Evolutionary conservation across 2,888 invertebrate genomes (phyloP).

Genomic region (Bursaphelenchus okinawaensis): DNA sequence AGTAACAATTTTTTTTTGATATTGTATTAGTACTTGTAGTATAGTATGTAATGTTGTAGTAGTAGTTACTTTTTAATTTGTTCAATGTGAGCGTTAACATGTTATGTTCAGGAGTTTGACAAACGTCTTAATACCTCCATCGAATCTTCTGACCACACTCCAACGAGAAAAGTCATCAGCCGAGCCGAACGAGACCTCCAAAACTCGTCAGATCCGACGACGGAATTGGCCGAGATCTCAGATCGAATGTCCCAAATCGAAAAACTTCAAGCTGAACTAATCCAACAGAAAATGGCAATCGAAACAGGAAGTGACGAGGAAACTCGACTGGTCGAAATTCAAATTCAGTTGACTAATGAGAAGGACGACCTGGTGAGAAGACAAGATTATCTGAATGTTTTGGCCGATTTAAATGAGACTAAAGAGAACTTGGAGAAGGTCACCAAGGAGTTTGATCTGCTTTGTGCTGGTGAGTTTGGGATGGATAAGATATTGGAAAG

Average conservation of each 20-base stretch:
- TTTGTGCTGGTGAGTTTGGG: background rate
- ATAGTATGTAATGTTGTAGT: no score
- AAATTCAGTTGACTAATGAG: slow-evolving; percentile 38
- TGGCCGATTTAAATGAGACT: slow-evolving; percentile 26
- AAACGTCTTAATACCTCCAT: background rate
- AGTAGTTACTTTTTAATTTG: no score
- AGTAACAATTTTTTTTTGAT: background rate
- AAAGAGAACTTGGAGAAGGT: slow-evolving; percentile 21
- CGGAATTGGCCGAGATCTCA: slow-evolving; percentile 28
- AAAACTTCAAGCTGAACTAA: slow-evolving; percentile 18
- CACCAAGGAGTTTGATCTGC: slow-evolving; percentile 18
- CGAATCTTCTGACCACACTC: slow-evolving; percentile 22
- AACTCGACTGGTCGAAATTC: slow-evolving; percentile 30
- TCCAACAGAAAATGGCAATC: slow-evolving; percentile 19
- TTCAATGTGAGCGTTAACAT: no score
- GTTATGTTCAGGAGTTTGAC: slow-evolving; percentile 6
- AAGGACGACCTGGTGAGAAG: slow-evolving; percentile 29
- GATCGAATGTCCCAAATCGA: slow-evolving; percentile 23
- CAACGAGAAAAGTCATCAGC: slow-evolving; percentile 36
- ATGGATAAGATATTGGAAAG: no score
- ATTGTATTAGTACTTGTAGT: background rate
- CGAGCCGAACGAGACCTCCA: slow-evolving; percentile 26
- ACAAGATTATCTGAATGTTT: slow-evolving; percentile 29
- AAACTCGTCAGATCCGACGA: slow-evolving; percentile 20
- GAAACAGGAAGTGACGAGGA: slow-evolving; percentile 36